Evolutionary conservation across 2,888 invertebrate genomes (phyloP), one percentile per base, ranked within the genome.

Genomic region (Clusia tigrina): DNA sequence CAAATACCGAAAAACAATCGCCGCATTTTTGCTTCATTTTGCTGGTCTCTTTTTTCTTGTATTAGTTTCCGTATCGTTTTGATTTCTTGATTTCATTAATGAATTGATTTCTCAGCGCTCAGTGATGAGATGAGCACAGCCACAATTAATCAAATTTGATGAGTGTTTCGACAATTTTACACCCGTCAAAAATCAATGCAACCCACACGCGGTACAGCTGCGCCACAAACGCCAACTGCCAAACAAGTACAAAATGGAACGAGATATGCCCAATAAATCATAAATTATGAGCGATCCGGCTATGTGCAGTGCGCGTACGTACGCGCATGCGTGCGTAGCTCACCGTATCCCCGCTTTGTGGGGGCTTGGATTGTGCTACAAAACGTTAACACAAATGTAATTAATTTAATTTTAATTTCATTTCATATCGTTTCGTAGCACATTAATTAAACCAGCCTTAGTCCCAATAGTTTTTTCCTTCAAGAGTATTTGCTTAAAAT

Each of bases 381-480:
- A 18, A 18, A 18, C 18, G 5, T 22, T 5, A 64, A 65, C 60
- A 62, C 51, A 62, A 64, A 64, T 58, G 62, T 64, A 64, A 67
- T 67, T 66, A 67, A 66, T 66, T 66, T 64, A 65, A 67, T 65
- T 60, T 65, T 55, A 64, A 56, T 61, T 65, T 63, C 60, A 38
- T 46, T 53, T 15, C 2, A 15, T 42, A n/a, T 42, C n/a, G n/a
- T 17, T 48, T 48, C 22, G 48, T 22, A n/a, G n/a, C n/a, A n/a
- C n/a, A n/a, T n/a, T n/a, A n/a, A n/a, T n/a, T n/a, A n/a, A n/a
- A n/a, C n/a, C n/a, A n/a, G n/a, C n/a, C n/a, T n/a, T n/a, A n/a
- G n/a, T n/a, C n/a, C n/a, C n/a, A n/a, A n/a, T n/a, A n/a, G n/a
- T n/a, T n/a, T n/a, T n/a, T n/a, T n/a, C n/a, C n/a, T n/a, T n/a